These are phyloP conservation scores for Triplophysa rosa DNA, from an alignment of 2,113 vertebrate genomes.

Conservation along the genomic window DNA sequence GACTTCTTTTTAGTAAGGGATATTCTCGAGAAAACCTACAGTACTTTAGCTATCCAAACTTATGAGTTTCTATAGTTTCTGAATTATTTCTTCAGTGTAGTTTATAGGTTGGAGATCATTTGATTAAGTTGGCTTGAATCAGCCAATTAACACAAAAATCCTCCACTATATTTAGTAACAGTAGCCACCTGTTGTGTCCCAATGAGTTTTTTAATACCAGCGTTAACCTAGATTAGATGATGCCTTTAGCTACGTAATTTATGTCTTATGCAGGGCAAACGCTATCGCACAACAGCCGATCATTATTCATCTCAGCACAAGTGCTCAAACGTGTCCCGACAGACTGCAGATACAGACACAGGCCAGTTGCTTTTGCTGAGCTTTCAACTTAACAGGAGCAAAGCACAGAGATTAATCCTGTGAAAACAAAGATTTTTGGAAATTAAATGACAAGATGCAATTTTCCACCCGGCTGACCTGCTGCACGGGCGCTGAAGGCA, in stretches of 20 bases:
- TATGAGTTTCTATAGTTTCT: no score
- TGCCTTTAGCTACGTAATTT: conserved; percentile 53
- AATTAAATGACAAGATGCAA: conserved; percentile 95
- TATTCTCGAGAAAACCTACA: no score
- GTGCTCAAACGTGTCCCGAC: conserved; percentile 57
- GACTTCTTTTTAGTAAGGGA: no score
- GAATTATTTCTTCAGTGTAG: no score
- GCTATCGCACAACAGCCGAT: conserved; percentile 53
- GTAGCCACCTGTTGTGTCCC: no score
- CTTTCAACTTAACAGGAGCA: conserved; percentile 91
- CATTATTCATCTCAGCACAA: conserved; percentile 63
- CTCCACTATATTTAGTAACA: no score
- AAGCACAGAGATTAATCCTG: conserved; percentile 93
- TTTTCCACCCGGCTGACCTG: conserved; percentile 91
- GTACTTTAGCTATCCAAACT: no score
- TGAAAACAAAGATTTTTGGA: conserved; percentile 88
- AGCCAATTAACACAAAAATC: no score
- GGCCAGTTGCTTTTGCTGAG: conserved; percentile 85
- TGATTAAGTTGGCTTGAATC: no score
- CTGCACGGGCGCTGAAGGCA: conserved; percentile 83
- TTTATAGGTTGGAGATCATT: no score
- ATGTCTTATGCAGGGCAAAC: conserved; percentile 51
- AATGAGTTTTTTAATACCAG: no score
- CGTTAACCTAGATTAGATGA: conserved; percentile 9
- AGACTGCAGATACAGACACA: conserved; percentile 65